Evolutionary conservation across 2,888 invertebrate species (phyloP).

Genomic region (Rhingia campestris): DNA sequence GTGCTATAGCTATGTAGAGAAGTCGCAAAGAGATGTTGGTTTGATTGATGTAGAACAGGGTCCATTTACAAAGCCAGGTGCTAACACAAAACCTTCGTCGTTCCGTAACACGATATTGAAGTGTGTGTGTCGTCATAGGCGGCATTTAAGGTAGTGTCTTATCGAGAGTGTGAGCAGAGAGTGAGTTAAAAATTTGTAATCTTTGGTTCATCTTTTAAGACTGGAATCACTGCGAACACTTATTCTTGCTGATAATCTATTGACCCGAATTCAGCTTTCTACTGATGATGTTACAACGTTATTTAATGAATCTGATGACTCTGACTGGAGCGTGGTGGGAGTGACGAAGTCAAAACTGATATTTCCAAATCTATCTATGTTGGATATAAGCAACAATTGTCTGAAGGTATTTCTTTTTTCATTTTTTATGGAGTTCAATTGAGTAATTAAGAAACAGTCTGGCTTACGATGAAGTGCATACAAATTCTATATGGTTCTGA

Average conservation of each 20-base stretch:
- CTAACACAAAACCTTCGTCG: slow-evolving; percentile 82
- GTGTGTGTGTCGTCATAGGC: slow-evolving; percentile 92
- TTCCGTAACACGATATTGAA: slow-evolving; percentile 89
- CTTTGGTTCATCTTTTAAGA: slow-evolving; percentile 61
- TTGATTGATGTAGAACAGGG: slow-evolving; percentile 76
- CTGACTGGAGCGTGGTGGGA: slow-evolving; percentile 85
- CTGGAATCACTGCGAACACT: slow-evolving; percentile 81
- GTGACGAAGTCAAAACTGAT: slow-evolving; percentile 88
- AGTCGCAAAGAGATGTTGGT: slow-evolving; percentile 65
- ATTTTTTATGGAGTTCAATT: too few species aligned
- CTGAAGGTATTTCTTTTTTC: slow-evolving; percentile 82
- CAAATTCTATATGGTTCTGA: too few species aligned
- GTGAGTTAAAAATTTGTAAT: too few species aligned
- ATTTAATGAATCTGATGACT: slow-evolving; percentile 85
- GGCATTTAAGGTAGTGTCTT: slow-evolving; percentile 89
- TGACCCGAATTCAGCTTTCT: slow-evolving; percentile 90
- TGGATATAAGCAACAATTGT: slow-evolving; percentile 96
- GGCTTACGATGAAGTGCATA: too few species aligned
- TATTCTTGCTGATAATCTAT: slow-evolving; percentile 92
- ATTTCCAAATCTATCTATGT: slow-evolving; percentile 96
- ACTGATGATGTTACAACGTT: slow-evolving; percentile 90
- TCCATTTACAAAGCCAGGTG: slow-evolving; percentile 76
- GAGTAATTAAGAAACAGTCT: too few species aligned
- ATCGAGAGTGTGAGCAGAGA: neutral
- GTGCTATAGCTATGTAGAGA: slow-evolving; percentile 86